Evolutionary conservation across 2,113 vertebrate species (phyloP), one percentile per base, ranked within the genome.

Genomic region (Ifrita kowaldi): DNA sequence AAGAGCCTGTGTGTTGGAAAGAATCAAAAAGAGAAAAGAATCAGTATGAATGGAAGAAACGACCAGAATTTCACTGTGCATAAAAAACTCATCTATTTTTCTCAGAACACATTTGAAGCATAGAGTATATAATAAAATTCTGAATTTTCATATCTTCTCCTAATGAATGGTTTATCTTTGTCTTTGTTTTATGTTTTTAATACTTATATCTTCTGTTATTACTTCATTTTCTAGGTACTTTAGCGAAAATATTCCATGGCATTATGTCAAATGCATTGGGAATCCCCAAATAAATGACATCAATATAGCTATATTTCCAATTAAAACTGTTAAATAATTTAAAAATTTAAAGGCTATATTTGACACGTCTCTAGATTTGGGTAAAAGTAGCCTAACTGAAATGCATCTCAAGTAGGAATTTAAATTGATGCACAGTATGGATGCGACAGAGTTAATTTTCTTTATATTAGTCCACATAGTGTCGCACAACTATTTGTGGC

Each of bases 81-180:
- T 57, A 41, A 89, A 81, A 53, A 47, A 11, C 5, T 32, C 5
- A 52, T 49, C 10, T 77, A 9, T 65, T 89, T 91, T 62, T 3
- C 11, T 82, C 28, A 30, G 24, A 87, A 53, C 2, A 16, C 1
- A 14, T 82, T 78, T 55, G 14, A 81, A 91, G 67, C 1, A 18
- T 0, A 0, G 6, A 52, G 1, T 11, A 2, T 52, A 4, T 20
- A 56, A 69, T 4, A 77, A 69, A 81, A 62, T 24, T 63, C 8
- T 80, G 50, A 49, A 37, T 59, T 59, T 85, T 65, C 2, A 1
- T 46, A 24, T 44, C 6, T 75, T 74, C 11, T 41, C 5, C 11
- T 47, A 85, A 62, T 32, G 1, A 60, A 28, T 56, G 0, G 0
- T 62, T 42, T 73, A 20, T 42, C 5, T 81, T 77, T 47, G 47